phyloP scores from a whole-genome alignment of 1,140 invertebrate genomes.

The Paraescarpia echinospica region DNA sequence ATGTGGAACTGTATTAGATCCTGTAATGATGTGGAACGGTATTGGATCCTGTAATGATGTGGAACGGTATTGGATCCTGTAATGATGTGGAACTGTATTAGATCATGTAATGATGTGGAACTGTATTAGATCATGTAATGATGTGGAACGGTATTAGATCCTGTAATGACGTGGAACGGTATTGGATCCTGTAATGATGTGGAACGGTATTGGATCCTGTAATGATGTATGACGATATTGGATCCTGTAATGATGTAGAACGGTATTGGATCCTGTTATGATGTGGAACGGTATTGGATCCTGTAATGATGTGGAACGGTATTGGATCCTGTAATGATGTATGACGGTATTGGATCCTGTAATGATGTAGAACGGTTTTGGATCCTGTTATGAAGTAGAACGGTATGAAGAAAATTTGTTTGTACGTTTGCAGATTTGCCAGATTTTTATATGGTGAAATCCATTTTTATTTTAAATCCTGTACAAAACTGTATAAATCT shows the following conservation, averaged over 20 bases:
- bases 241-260: constrained; percentile 55
- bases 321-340: too few relatives aligned
- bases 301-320: constrained; percentile 24
- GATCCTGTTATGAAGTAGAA: constrained; percentile 55
- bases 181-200: constrained; percentile 56
- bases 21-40: constrained; percentile 24
- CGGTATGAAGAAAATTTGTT: too few relatives aligned
- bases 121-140: constrained; percentile 66
- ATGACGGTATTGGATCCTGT: too few relatives aligned
- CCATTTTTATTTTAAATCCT: too few relatives aligned
- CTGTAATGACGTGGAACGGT: constrained; percentile 23
- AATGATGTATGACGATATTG: too few relatives aligned
- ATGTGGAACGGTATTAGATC: constrained; percentile 61
- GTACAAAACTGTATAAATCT: too few relatives aligned
- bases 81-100: background rate
- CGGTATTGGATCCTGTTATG: constrained; percentile 55
- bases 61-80: constrained; percentile 55
- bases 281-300: constrained; percentile 53
- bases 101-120: too few relatives aligned
- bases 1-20: constrained; percentile 61
- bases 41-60: constrained; percentile 56
- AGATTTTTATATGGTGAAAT: too few relatives aligned
- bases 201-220: background rate
- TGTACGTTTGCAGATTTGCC: too few relatives aligned
- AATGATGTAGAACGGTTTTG: background rate